Evolutionary conservation across 2,797 vertebrate genomes (phyloP).

Genomic region (Bradypodion ventrale): DNA sequence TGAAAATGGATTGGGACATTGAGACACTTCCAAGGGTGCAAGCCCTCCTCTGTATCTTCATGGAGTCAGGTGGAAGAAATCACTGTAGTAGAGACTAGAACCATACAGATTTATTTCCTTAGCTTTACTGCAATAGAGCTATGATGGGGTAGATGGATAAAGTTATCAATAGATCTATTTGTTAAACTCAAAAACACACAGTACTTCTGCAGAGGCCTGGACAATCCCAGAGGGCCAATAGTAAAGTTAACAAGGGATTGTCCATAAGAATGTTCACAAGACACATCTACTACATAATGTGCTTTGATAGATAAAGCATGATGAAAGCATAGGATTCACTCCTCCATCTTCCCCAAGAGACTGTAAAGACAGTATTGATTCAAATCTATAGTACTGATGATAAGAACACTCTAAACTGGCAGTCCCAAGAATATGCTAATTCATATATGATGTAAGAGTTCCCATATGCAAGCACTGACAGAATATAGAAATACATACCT

Average conservation of each 20-base stretch:
- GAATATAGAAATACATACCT: no score
- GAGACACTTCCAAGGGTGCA: neutral
- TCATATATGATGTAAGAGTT: constrained; percentile 13
- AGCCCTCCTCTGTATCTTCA: neutral
- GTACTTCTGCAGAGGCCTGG: neutral
- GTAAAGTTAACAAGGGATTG: neutral
- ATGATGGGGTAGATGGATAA: neutral
- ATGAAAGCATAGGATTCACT: neutral
- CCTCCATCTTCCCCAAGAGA: neutral
- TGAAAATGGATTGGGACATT: neutral
- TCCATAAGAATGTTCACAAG: constrained; percentile 4
- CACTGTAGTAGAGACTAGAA: neutral
- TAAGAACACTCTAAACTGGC: constrained; percentile 19
- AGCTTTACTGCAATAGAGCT: neutral
- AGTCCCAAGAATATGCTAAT: neutral
- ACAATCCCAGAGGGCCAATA: neutral
- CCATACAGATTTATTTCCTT: neutral
- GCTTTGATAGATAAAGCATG: constrained; percentile 23
- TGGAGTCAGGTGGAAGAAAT: neutral
- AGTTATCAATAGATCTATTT: neutral
- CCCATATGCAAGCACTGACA: constrained; percentile 6
- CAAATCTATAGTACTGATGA: constrained; percentile 5
- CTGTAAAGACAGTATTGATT: constrained; percentile 28
- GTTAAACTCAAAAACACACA: neutral
- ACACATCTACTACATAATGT: neutral